Evolutionary conservation across 1,140 invertebrate genomes (phyloP).

Genomic region (Drosophila tristis): DNA sequence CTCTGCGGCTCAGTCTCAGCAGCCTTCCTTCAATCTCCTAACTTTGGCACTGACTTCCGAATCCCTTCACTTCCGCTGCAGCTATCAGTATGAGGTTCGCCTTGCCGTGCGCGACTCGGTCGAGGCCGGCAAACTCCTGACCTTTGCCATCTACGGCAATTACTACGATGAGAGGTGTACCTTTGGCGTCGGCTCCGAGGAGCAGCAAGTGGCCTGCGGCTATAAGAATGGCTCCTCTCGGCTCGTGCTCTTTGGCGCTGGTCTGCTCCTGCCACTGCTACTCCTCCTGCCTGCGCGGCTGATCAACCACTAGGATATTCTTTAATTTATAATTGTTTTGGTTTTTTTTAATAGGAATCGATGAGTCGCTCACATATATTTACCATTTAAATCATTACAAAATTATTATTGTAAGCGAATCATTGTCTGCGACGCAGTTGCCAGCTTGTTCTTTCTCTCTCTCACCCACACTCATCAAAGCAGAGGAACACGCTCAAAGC

Average conservation of each 20-base stretch:
- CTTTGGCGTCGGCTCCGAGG: conserved; percentile 15
- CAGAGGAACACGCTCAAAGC: no score
- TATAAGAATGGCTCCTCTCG: neutral
- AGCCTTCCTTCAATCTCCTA: neutral
- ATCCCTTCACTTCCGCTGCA: conserved; percentile 13
- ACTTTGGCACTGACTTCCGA: no score
- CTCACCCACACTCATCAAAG: no score
- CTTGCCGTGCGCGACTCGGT: conserved; percentile 25
- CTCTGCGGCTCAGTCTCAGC: no score
- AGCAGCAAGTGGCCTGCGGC: conserved; percentile 48
- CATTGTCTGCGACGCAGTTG: no score
- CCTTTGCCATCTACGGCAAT: conserved; percentile 77
- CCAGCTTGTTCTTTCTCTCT: no score
- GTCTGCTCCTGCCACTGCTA: conserved; percentile 6
- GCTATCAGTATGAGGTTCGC: conserved; percentile 37
- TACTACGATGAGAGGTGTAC: conserved; percentile 66
- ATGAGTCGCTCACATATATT: no score
- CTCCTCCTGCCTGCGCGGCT: neutral
- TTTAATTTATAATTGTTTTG: no score
- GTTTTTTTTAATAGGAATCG: no score
- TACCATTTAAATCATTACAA: no score
- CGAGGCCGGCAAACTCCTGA: conserved; percentile 51
- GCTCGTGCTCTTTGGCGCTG: neutral
- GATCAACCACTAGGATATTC: neutral
- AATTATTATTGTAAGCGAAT: no score